These are phyloP conservation scores for Mustelus asterias DNA, from an alignment of 2,113 vertebrate genomes.

Conservation along the genomic window DNA sequence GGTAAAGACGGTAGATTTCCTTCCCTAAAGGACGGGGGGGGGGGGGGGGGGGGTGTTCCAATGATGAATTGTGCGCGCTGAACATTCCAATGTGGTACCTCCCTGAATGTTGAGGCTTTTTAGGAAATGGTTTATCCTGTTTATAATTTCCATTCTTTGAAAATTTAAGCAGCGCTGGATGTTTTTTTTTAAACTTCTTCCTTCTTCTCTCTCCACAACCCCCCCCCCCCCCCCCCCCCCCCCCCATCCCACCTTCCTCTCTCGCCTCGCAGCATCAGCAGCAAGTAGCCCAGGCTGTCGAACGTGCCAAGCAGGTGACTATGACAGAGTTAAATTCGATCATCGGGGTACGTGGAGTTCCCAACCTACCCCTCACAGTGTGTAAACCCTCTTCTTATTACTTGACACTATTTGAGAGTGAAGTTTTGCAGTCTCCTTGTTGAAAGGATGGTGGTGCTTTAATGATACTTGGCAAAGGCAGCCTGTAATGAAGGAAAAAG, in stretches of 20 bases:
- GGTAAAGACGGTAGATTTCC: too few species aligned
- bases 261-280: slow-evolving; percentile 78
- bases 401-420: slow-evolving; percentile 52
- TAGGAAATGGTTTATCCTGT: not conserved
- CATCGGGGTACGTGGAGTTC: slow-evolving; percentile 99
- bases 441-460: slow-evolving; percentile 10
- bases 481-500: not conserved
- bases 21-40: too few species aligned
- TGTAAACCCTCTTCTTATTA: slow-evolving; percentile 87
- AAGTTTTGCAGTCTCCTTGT: not conserved
- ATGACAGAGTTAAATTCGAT: slow-evolving; percentile 98
- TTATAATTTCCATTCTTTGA: too few species aligned
- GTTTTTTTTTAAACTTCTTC: too few species aligned
- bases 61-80: too few species aligned
- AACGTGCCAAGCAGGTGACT: slow-evolving; percentile 95
- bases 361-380: slow-evolving; percentile 97
- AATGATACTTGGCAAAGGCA: not conserved
- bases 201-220: not conserved
- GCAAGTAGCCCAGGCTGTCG: slow-evolving; percentile 96
- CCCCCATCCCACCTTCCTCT: not conserved
- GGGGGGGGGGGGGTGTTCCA: too few species aligned
- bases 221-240: not conserved
- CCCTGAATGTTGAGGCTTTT: not conserved
- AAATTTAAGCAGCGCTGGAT: not conserved
- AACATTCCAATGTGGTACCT: not conserved